Conservation (phyloP, 2,797 vertebrate species). For the Cephalopachus bancanus region DNA sequence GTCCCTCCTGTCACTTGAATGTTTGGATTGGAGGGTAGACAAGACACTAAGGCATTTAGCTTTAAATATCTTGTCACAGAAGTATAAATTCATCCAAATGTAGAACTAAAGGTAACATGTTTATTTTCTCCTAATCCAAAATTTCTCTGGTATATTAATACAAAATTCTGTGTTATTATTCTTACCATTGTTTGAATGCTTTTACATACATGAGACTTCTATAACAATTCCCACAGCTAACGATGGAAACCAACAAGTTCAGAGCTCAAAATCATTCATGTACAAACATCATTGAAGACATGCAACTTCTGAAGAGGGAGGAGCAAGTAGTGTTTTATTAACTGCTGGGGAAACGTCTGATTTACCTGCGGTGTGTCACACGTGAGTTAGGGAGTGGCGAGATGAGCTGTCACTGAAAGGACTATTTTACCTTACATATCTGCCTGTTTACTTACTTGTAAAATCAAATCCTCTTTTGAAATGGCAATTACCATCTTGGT, state of each 20-base stretch:
- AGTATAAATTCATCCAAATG: not conserved
- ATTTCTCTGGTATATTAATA: not conserved
- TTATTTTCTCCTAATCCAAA: constrained; percentile 23
- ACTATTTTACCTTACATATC: constrained; percentile 23
- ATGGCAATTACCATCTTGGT: not conserved
- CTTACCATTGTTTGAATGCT: not conserved
- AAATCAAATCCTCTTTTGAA: not conserved
- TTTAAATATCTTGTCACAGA: constrained; percentile 3
- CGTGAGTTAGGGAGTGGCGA: not conserved
- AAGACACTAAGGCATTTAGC: not conserved
- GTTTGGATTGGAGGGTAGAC: not conserved
- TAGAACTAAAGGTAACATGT: not conserved
- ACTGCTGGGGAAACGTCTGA: not conserved
- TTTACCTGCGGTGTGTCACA: not conserved
- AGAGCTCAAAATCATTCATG: not conserved
- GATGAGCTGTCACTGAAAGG: not conserved
- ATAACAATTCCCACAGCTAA: not conserved
- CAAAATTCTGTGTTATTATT: not conserved
- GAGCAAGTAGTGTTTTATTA: not conserved
- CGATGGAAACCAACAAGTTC: not conserved
- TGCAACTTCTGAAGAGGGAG: not conserved
- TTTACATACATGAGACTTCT: not conserved
- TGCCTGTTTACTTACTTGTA: not conserved
- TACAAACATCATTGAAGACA: not conserved
- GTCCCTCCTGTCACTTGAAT: not conserved